Conservation (phyloP, 2,888 invertebrate genomes). For the Dicranocentrus wangi region DNA sequence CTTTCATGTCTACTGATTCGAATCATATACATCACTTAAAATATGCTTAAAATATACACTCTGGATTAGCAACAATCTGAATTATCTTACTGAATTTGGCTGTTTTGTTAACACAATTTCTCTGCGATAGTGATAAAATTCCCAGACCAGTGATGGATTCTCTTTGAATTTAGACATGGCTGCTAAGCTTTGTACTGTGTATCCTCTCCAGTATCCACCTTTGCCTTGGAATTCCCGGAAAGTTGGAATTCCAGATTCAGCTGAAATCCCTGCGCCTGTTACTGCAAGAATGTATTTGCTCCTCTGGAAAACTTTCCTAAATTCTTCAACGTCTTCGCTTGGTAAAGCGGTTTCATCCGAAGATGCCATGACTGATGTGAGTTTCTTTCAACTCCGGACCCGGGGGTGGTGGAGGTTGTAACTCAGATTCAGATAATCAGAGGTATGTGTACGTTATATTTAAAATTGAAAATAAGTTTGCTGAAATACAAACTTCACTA, state of each 20-base stretch:
- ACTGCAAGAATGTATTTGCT: constrained; percentile 76
- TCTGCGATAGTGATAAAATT: constrained; percentile 77
- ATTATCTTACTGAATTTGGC: constrained; percentile 72
- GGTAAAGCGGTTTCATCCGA: too few species aligned
- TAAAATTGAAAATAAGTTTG: too few species aligned
- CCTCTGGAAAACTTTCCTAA: constrained; percentile 74
- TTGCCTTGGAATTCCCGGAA: constrained; percentile 77
- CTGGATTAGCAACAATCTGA: too few species aligned
- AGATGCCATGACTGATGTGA: too few species aligned
- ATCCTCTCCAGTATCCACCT: constrained; percentile 77
- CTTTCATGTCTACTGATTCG: background rate
- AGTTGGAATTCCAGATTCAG: constrained; percentile 78
- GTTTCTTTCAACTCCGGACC: too few species aligned
- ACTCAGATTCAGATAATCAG: too few species aligned
- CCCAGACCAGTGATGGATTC: constrained; percentile 77
- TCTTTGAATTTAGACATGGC: constrained; percentile 63
- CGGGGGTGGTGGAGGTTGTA: too few species aligned
- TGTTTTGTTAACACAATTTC: constrained; percentile 76
- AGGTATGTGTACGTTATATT: too few species aligned
- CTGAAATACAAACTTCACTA: too few species aligned
- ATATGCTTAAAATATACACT: too few species aligned
- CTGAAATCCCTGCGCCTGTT: constrained; percentile 77
- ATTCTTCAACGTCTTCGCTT: constrained; percentile 72
- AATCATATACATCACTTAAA: background rate
- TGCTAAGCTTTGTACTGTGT: constrained; percentile 74